A percentile compares a stretch with the other conserved stretches of the same genome.
Conservation (phyloP, 2,888 invertebrate species). For the Catocala nupta region DNA sequence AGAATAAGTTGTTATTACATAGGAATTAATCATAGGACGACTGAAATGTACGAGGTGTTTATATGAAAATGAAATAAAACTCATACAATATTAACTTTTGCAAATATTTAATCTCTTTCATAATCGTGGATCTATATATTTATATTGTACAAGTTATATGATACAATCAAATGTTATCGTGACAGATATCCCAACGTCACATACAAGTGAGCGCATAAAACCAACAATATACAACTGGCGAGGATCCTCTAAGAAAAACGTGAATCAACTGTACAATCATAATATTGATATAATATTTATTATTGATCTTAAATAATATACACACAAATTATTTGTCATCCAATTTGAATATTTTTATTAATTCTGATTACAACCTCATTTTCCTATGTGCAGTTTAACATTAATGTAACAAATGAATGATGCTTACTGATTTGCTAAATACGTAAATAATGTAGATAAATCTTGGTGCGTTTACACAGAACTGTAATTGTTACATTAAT, state of each 20-base stretch:
- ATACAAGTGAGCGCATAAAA: slow-evolving; percentile 67
- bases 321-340: slow-evolving; percentile 86
- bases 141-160: slow-evolving; percentile 87
- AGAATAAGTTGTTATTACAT: slow-evolving; percentile 59
- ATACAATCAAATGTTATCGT: slow-evolving; percentile 82
- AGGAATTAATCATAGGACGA: slow-evolving; percentile 61
- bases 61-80: slow-evolving; percentile 72
- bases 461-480: slow-evolving; percentile 78
- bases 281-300: slow-evolving; percentile 74
- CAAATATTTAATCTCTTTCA: slow-evolving; percentile 88
- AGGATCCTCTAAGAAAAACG: slow-evolving; percentile 69
- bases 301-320: slow-evolving; percentile 82
- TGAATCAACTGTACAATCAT: slow-evolving; percentile 81
- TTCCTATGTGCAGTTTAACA: slow-evolving; percentile 83
- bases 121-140: slow-evolving; percentile 88
- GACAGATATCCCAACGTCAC: slow-evolving; percentile 72
- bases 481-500: slow-evolving; percentile 69
- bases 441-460: slow-evolving; percentile 65
- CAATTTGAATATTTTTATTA: slow-evolving; percentile 74
- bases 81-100: slow-evolving; percentile 82
- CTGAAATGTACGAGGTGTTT: slow-evolving; percentile 58
- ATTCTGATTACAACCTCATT: slow-evolving; percentile 84
- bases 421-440: slow-evolving; percentile 59
- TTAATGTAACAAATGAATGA: slow-evolving; percentile 74
- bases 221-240: slow-evolving; percentile 73